Conservation (phyloP, 2,113 vertebrate genomes). For the Theristicus caerulescens region DNA sequence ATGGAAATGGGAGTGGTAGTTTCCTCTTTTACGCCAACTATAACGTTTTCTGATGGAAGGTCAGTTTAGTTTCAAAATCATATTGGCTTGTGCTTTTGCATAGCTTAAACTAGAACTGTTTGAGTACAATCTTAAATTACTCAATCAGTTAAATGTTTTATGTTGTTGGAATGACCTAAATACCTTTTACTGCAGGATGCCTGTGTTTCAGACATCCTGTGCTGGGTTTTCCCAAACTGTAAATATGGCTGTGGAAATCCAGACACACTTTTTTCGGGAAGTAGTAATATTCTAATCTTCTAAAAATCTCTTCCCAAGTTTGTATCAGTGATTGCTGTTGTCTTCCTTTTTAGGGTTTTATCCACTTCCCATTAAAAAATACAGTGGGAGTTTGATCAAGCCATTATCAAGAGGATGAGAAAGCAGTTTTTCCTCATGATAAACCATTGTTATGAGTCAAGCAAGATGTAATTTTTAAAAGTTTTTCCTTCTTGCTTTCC, state of each 20-base stretch:
- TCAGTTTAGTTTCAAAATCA: neutral
- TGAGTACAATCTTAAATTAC: neutral
- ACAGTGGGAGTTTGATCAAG: neutral
- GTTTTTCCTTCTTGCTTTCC: neutral
- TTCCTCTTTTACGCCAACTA: constrained; percentile 10
- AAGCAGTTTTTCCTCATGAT: neutral
- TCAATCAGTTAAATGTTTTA: neutral
- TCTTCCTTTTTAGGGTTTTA: neutral
- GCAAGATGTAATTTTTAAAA: neutral
- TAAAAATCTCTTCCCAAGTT: neutral
- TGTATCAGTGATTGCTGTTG: neutral
- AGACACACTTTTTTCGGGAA: neutral
- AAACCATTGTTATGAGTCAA: neutral
- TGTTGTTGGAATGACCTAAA: neutral
- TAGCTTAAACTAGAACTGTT: neutral
- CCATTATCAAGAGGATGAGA: neutral
- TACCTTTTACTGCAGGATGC: neutral
- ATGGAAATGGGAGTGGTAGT: neutral
- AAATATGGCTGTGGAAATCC: neutral
- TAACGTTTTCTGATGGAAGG: neutral
- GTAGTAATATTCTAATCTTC: neutral
- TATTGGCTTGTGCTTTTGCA: neutral
- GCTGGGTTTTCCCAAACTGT: neutral
- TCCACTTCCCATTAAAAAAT: neutral
- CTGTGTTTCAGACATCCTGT: neutral